Evolutionary conservation across 2,797 vertebrate species (phyloP).

Genomic region (Melanogrammus aeglefinus): DNA sequence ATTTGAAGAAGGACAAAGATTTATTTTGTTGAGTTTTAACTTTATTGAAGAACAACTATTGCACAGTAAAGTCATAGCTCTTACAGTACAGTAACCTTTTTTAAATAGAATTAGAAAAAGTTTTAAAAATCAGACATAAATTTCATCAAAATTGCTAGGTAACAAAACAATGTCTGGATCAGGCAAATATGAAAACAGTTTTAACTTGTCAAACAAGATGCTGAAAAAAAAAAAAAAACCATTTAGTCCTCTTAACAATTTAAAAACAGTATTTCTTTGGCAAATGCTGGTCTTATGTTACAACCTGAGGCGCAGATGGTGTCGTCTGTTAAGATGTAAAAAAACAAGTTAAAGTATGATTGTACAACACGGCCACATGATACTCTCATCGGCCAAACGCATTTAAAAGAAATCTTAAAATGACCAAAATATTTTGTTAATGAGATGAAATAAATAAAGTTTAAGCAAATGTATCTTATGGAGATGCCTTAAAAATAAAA

Average conservation of each 20-base stretch:
- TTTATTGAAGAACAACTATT: slow-evolving; percentile 77
- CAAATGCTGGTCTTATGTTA: slow-evolving; percentile 11
- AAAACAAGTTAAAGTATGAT: neutral
- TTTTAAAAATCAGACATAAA: slow-evolving; percentile 7
- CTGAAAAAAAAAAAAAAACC: slow-evolving; percentile 25
- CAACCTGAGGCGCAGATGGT: slow-evolving; percentile 59
- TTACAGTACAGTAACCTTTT: slow-evolving; percentile 63
- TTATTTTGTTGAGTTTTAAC: slow-evolving; percentile 56
- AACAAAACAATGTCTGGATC: slow-evolving; percentile 24
- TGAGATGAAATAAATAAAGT: slow-evolving; percentile 5
- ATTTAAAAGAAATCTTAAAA: slow-evolving; percentile 9
- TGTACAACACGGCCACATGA: slow-evolving; percentile 2
- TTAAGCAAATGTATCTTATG: neutral
- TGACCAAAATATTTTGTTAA: neutral
- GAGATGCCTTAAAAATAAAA: neutral
- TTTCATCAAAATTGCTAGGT: slow-evolving; percentile 6
- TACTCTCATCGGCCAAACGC: neutral
- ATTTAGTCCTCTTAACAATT: slow-evolving; percentile 35
- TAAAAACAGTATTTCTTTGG: slow-evolving; percentile 36
- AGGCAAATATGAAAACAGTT: slow-evolving; percentile 60
- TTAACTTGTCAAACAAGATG: slow-evolving; percentile 56
- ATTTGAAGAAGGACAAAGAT: neutral
- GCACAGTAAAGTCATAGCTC: slow-evolving; percentile 65
- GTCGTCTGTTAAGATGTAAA: slow-evolving; percentile 34
- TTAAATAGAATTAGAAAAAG: slow-evolving; percentile 53